phyloP scores from a whole-genome alignment of 2,888 invertebrate species.

The Galerucella calmariensis region DNA sequence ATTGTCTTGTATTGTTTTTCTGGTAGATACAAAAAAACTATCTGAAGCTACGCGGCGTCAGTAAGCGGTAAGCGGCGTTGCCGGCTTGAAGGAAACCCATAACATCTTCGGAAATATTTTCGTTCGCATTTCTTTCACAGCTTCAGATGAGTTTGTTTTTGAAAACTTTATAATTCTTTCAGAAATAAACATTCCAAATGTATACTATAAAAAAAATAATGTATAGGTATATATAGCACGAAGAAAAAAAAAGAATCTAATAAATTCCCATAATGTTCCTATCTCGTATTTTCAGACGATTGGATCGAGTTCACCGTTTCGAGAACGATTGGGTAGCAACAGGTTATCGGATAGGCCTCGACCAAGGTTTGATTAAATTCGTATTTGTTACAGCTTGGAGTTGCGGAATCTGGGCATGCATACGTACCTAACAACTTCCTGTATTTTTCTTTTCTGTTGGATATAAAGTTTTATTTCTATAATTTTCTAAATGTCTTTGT shows the following conservation, averaged over 20 bases:
- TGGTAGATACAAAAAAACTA: no score
- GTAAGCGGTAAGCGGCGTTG: no score
- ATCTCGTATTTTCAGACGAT: slow-evolving; percentile 67
- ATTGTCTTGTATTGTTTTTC: no score
- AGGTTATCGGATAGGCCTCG: slow-evolving; percentile 83
- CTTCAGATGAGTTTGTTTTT: no score
- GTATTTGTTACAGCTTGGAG: slow-evolving; percentile 55
- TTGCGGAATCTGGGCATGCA: slow-evolving; percentile 54
- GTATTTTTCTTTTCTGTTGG: neutral
- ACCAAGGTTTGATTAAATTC: slow-evolving; percentile 73
- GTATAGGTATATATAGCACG: neutral
- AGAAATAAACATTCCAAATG: no score
- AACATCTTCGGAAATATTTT: no score
- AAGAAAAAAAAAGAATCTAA: neutral
- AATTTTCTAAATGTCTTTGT: neutral
- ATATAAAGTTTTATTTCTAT: neutral
- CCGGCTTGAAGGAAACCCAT: no score
- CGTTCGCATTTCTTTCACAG: no score
- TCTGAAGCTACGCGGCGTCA: no score
- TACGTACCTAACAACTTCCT: slow-evolving; percentile 35
- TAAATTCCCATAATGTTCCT: neutral
- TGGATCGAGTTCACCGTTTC: slow-evolving; percentile 82
- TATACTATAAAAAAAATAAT: no score
- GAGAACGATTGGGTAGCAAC: slow-evolving; percentile 90
- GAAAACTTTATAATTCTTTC: no score